These are phyloP conservation scores for Marronus borbonicus DNA, from an alignment of 2,888 invertebrate species.

Conservation along the genomic window DNA sequence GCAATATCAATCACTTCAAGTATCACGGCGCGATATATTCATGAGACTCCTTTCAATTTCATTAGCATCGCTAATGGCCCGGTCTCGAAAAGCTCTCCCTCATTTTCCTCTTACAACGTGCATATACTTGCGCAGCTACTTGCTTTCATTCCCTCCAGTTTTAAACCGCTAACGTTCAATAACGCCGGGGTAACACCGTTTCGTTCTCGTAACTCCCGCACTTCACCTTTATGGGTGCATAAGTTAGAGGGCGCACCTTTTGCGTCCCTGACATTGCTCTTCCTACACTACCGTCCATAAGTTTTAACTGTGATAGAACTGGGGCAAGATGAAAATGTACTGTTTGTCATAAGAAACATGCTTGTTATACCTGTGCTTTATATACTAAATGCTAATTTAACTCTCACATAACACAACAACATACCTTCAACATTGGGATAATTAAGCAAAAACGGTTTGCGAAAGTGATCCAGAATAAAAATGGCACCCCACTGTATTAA, in stretches of 20 bases:
- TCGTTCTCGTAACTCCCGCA: conserved; percentile 62
- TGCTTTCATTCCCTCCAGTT: neutral
- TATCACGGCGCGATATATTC: conserved; percentile 59
- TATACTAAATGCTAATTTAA: too few relatives aligned
- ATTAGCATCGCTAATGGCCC: conserved; percentile 64
- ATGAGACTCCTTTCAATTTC: conserved; percentile 63
- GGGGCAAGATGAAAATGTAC: too few relatives aligned
- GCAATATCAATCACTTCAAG: conserved; percentile 49
- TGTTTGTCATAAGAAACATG: too few relatives aligned
- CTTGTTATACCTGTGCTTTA: too few relatives aligned
- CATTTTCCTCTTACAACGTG: neutral
- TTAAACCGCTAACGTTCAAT: neutral
- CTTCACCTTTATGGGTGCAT: conserved; percentile 65
- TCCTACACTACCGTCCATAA: neutral
- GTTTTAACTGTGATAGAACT: too few relatives aligned
- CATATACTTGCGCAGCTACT: conserved; percentile 10
- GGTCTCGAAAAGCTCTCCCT: conserved; percentile 48
- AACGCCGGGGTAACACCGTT: conserved; percentile 48
- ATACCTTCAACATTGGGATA: too few relatives aligned
- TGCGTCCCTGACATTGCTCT: neutral
- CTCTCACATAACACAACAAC: too few relatives aligned
- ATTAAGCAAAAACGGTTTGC: too few relatives aligned
- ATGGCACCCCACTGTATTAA: too few relatives aligned
- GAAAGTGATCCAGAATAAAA: too few relatives aligned
- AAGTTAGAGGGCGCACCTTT: conserved; percentile 60